These are phyloP conservation scores for Nudaria mundana DNA, from an alignment of 2,888 invertebrate species.

Conservation along the genomic window DNA sequence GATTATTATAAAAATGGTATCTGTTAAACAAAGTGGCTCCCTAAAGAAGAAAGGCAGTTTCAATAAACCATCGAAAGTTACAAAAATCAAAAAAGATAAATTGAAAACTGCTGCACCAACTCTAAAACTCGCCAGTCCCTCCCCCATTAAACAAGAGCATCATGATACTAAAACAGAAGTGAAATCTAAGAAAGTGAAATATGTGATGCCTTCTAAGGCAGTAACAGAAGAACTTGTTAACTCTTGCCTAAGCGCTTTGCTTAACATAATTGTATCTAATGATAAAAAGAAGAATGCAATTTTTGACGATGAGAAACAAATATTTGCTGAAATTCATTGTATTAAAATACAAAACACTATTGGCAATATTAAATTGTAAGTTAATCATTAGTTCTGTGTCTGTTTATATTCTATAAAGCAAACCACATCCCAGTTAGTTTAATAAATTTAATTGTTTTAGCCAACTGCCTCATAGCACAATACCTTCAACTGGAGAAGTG, in stretches of 20 bases:
- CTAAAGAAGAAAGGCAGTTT: conserved; percentile 12
- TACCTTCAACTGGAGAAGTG: conserved; percentile 85
- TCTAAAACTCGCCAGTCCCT: neutral
- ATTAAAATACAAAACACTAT: conserved; percentile 84
- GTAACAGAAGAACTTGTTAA: conserved; percentile 51
- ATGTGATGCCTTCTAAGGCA: conserved; percentile 57
- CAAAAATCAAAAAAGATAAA: conserved; percentile 17
- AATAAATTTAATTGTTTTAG: conserved; percentile 34
- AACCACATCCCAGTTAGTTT: no score
- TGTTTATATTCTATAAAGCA: no score
- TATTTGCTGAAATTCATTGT: conserved; percentile 82
- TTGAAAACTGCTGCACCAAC: conserved; percentile 5
- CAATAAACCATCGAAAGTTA: conserved; percentile 15
- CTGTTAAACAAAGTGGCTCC: conserved; percentile 16
- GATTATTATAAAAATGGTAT: conserved; percentile 24
- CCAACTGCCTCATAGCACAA: conserved; percentile 80
- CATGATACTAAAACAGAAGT: conserved; percentile 7
- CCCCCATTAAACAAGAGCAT: conserved; percentile 9
- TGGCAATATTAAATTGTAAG: conserved; percentile 84
- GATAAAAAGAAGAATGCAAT: conserved; percentile 67
- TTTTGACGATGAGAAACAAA: conserved; percentile 79
- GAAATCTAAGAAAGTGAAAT: conserved; percentile 42
- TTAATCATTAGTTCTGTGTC: no score
- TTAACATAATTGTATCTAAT: conserved; percentile 47
- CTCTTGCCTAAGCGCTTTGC: conserved; percentile 53